These are phyloP conservation scores for Copsychus sechellarum DNA, from an alignment of 2,113 vertebrate species.

Conservation along the genomic window DNA sequence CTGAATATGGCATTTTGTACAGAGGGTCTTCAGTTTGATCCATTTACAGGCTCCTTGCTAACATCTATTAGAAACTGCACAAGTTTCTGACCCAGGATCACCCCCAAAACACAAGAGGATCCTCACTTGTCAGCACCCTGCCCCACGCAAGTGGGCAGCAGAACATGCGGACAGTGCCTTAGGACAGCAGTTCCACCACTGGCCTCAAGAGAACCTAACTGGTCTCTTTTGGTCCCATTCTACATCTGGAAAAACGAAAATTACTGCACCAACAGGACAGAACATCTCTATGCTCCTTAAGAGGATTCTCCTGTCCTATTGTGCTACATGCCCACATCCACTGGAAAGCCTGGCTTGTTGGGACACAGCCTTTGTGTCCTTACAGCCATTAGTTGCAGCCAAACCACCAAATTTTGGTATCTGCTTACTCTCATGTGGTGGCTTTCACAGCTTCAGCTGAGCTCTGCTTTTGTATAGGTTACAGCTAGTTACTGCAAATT, in stretches of 20 bases:
- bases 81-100: not conserved
- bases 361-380: not conserved
- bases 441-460: not conserved
- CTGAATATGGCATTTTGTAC: not conserved
- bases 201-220: not conserved
- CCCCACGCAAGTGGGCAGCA: rapidly evolving
- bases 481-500: not conserved
- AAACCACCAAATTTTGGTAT: not conserved
- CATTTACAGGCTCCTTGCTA: not conserved
- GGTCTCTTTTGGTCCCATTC: not conserved
- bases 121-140: not conserved
- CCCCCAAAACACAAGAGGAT: not conserved
- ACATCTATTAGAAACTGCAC: not conserved
- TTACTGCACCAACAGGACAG: not conserved
- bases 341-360: not conserved
- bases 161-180: rapidly evolving
- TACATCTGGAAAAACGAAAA: not conserved
- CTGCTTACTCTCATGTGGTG: not conserved
- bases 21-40: not conserved
- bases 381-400: not conserved
- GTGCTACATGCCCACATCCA: rapidly evolving
- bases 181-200: not conserved
- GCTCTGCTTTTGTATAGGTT: not conserved
- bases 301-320: not conserved
- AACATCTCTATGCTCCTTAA: not conserved